Evolutionary conservation across 2,888 invertebrate species (phyloP).

Genomic region (Apamea crenata): DNA sequence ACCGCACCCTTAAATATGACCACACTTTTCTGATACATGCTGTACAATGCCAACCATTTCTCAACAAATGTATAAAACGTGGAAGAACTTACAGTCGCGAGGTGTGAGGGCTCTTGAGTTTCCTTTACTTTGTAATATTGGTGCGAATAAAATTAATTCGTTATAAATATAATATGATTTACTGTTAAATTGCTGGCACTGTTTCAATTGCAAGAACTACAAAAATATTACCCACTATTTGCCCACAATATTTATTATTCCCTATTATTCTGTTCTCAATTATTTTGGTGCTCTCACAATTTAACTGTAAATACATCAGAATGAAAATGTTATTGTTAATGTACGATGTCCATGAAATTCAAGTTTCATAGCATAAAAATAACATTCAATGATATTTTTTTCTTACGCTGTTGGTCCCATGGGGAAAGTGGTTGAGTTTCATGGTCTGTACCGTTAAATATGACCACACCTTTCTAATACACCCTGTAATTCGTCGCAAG

Average conservation of each 20-base stretch:
- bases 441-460: not conserved
- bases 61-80: not conserved
- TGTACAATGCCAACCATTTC: not conserved
- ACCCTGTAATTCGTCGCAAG: not conserved
- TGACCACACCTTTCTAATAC: not conserved
- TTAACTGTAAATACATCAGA: not conserved
- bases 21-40: not conserved
- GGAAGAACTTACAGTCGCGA: not conserved
- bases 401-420: not conserved
- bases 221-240: not conserved
- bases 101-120: not conserved
- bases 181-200: not conserved
- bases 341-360: not conserved
- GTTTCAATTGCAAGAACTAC: not conserved
- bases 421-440: not conserved
- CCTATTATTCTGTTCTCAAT: not conserved
- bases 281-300: too few relatives aligned
- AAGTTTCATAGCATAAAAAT: not conserved
- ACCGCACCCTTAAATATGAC: not conserved
- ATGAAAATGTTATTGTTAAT: not conserved
- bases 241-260: not conserved
- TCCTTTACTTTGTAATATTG: conserved; percentile 12
- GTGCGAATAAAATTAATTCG: conserved; percentile 7
- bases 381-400: not conserved
- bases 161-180: not conserved